A percentile compares a stretch with the other conserved stretches of the same genome.
Conservation (phyloP, 2,797 vertebrate species). For the Momotus momota region DNA sequence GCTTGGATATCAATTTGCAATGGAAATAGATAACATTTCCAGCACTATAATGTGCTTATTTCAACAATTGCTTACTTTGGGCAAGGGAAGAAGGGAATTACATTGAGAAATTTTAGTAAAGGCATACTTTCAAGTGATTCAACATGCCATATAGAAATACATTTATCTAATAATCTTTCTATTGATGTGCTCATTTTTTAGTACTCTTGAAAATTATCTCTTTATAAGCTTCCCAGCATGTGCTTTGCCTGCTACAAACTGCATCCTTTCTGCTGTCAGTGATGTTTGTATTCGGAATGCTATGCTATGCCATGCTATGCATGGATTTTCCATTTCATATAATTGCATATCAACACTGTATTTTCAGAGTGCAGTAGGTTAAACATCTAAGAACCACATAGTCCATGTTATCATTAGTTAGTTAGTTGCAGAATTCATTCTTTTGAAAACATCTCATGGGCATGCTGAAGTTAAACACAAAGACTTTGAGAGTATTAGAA, state of each 20-base stretch:
- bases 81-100: neutral
- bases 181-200: slow-evolving; percentile 6
- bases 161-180: slow-evolving; percentile 16
- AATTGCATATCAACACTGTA: slow-evolving; percentile 25
- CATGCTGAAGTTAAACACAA: slow-evolving; percentile 48
- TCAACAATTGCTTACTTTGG: slow-evolving; percentile 31
- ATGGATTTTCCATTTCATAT: slow-evolving; percentile 63
- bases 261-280: slow-evolving; percentile 31
- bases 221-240: slow-evolving; percentile 67
- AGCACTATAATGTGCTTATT: slow-evolving; percentile 10
- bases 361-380: slow-evolving; percentile 54
- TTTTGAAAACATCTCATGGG: slow-evolving; percentile 55
- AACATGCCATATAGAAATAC: slow-evolving; percentile 18
- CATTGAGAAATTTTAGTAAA: slow-evolving; percentile 31
- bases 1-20: neutral
- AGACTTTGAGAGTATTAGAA: slow-evolving; percentile 30
- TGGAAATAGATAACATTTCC: slow-evolving; percentile 17
- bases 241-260: slow-evolving; percentile 65
- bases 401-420: slow-evolving; percentile 43
- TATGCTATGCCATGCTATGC: slow-evolving; percentile 42
- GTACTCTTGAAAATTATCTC: slow-evolving; percentile 28
- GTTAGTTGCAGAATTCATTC: slow-evolving; percentile 46
- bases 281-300: slow-evolving; percentile 39
- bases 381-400: slow-evolving; percentile 35
- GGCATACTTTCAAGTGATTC: slow-evolving; percentile 33